These are phyloP conservation scores for Latrodectus elegans DNA, from an alignment of 2,888 invertebrate species.

Conservation along the genomic window DNA sequence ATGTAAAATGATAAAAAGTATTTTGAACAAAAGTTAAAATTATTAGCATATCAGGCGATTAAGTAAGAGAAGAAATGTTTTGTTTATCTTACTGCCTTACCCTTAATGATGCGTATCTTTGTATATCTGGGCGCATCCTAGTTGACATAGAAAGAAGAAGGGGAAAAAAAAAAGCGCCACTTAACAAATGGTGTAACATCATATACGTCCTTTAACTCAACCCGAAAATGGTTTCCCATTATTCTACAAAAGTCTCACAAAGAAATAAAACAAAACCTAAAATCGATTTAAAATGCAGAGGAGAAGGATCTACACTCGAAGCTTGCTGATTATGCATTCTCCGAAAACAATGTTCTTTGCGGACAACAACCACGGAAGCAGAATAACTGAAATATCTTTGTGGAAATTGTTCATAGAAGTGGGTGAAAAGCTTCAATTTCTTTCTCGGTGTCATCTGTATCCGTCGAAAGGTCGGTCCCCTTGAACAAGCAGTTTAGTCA, in stretches of 20 bases:
- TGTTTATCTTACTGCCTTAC: too few species aligned
- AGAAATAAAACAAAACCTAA: background rate
- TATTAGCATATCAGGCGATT: too few species aligned
- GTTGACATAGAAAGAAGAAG: too few species aligned
- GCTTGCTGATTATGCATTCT: conserved; percentile 18
- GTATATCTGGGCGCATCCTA: too few species aligned
- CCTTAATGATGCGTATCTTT: too few species aligned
- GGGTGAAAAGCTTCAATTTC: conserved; percentile 18
- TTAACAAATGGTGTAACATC: too few species aligned
- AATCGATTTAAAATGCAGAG: background rate
- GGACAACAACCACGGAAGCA: conserved; percentile 15
- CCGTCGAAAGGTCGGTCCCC: background rate
- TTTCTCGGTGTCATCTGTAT: conserved; percentile 9
- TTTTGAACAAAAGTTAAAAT: too few species aligned
- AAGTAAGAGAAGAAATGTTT: too few species aligned
- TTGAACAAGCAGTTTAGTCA: conserved; percentile 6
- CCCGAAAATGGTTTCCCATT: background rate
- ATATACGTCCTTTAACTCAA: too few species aligned
- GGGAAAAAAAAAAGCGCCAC: too few species aligned
- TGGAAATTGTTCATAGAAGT: conserved; percentile 12
- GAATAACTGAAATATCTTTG: conserved; percentile 26
- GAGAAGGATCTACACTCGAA: background rate
- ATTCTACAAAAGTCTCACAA: background rate
- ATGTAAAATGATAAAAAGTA: too few species aligned
- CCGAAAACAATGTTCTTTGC: conserved; percentile 8